Percentiles rank a stretch among this genome's conserved stretches.
phyloP scores from a whole-genome alignment of 1,140 invertebrate genomes.

The Lutraria rhynchaena region DNA sequence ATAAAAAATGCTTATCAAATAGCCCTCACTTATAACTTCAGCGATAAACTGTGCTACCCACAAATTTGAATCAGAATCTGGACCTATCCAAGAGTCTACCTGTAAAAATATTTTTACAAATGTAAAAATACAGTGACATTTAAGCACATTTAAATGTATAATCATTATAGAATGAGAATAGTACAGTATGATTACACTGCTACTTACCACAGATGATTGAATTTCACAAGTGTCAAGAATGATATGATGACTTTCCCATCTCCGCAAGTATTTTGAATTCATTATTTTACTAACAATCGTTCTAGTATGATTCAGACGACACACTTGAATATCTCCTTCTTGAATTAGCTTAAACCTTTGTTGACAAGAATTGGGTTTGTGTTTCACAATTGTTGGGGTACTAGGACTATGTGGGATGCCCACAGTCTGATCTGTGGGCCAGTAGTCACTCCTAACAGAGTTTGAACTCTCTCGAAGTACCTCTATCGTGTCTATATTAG shows the following conservation, averaged over 20 bases:
- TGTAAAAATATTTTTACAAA: too few species aligned
- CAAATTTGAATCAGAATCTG: too few species aligned
- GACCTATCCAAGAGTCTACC: too few species aligned
- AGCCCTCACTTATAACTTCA: too few species aligned
- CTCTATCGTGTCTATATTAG: not conserved
- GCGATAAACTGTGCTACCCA: too few species aligned
- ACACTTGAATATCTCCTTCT: conserved; percentile 90
- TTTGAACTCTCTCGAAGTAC: conserved; percentile 49
- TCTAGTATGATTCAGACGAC: conserved; percentile 90
- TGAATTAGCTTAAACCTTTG: conserved; percentile 88
- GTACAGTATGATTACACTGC: not conserved
- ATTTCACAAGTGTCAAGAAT: conserved; percentile 88
- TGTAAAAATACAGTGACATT: too few species aligned
- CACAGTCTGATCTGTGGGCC: conserved; percentile 33
- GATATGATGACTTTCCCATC: conserved; percentile 91
- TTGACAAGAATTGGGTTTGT: conserved; percentile 60
- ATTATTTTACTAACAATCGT: conserved; percentile 92
- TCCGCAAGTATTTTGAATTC: conserved; percentile 89
- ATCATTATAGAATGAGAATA: too few species aligned
- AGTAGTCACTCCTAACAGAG: conserved; percentile 47
- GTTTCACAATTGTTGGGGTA: conserved; percentile 52
- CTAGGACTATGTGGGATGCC: conserved; percentile 16
- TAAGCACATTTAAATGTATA: too few species aligned
- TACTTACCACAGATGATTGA: conserved; percentile 89
- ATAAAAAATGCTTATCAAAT: too few species aligned